Evolutionary conservation across 2,797 vertebrate genomes (phyloP).

Genomic region (Myotis findleyi): DNA sequence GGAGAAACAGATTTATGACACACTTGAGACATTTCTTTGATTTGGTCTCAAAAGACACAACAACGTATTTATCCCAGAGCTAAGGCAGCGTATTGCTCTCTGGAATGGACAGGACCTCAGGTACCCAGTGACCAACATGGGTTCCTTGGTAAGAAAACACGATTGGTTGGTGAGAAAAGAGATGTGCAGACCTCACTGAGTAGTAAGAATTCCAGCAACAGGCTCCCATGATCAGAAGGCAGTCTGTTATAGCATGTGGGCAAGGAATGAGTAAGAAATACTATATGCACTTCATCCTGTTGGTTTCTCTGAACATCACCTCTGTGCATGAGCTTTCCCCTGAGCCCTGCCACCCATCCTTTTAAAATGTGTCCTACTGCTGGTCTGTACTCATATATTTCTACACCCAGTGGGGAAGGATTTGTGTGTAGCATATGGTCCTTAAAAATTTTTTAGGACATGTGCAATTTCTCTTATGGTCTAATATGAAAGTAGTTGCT

Average conservation of each 20-base stretch:
- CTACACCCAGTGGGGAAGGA: background rate
- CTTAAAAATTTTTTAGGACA: background rate
- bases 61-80: background rate
- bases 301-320: background rate
- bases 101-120: background rate
- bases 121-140: background rate
- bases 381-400: background rate
- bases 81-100: background rate
- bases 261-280: background rate
- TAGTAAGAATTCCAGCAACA: background rate
- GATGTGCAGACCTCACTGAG: background rate
- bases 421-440: background rate
- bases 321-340: background rate
- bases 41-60: background rate
- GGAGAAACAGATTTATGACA: constrained; percentile 6
- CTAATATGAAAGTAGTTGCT: background rate
- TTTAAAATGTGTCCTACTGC: background rate
- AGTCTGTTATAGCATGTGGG: background rate
- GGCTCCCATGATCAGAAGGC: background rate
- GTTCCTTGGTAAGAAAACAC: background rate
- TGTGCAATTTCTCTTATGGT: background rate
- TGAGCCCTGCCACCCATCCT: no score
- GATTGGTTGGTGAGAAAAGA: background rate
- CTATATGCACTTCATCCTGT: background rate
- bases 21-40: background rate